Conservation (phyloP, 2,113 vertebrate species). For the Mellivora capensis region DNA sequence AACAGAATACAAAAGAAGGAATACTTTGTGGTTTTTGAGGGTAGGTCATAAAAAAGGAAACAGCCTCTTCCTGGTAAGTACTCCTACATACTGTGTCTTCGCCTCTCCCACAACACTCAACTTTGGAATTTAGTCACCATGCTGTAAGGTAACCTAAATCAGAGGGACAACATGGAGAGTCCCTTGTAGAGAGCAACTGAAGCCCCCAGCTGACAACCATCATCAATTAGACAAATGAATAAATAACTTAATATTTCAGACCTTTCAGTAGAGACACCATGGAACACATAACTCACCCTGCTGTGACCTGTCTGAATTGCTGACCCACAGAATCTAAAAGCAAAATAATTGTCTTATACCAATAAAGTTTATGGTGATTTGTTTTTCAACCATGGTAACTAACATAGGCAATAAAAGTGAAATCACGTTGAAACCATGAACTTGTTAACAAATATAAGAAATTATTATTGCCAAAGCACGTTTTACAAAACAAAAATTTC, state of each 20-base stretch:
- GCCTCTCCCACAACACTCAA: not conserved
- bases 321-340: not conserved
- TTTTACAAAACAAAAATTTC: not conserved
- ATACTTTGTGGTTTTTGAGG: not conserved
- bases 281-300: not conserved
- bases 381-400: not conserved
- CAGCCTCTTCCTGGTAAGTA: not conserved
- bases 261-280: not conserved
- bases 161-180: not conserved
- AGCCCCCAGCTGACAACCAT: not conserved
- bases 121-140: not conserved
- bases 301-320: not conserved
- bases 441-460: not conserved
- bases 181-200: not conserved
- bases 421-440: constrained; percentile 7
- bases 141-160: not conserved
- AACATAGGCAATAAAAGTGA: not conserved
- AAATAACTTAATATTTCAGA: not conserved
- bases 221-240: not conserved
- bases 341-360: not conserved
- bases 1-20: not conserved
- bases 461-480: not conserved
- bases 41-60: not conserved
- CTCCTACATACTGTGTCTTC: not conserved
- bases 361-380: not conserved